These are phyloP conservation scores for Belgica antarctica DNA, from an alignment of 2,888 invertebrate species.

Conservation along the genomic window DNA sequence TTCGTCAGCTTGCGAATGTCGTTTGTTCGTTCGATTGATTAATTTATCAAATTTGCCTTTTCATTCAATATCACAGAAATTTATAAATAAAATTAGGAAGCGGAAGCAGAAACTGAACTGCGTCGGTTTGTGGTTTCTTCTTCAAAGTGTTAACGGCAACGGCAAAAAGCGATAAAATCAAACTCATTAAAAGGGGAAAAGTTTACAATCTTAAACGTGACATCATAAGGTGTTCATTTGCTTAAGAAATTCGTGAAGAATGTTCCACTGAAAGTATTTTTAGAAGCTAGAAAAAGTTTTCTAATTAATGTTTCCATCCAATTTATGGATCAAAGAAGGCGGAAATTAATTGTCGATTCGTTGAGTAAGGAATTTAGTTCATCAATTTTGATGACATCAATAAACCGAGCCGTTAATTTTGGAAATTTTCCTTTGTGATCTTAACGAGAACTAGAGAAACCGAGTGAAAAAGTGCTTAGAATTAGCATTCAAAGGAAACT, in stretches of 20 bases:
- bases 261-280: background rate
- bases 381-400: background rate
- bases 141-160: background rate
- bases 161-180: background rate
- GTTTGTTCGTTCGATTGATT: background rate
- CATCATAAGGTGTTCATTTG: background rate
- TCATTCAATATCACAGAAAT: constrained; percentile 49
- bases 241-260: background rate
- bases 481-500: too few species aligned
- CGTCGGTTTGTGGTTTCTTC: constrained; percentile 8
- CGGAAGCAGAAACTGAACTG: constrained; percentile 13
- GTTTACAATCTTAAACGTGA: background rate
- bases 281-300: constrained; percentile 18
- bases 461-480: background rate
- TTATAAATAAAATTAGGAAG: constrained; percentile 45
- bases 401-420: background rate
- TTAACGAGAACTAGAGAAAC: constrained; percentile 9
- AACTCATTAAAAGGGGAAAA: constrained; percentile 3
- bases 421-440: background rate
- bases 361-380: background rate
- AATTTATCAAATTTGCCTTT: constrained; percentile 44
- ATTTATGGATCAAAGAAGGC: background rate
- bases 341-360: background rate
- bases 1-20: constrained; percentile 14
- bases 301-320: constrained; percentile 34